Conservation (phyloP, 2,888 invertebrate genomes). For the Acrobasis repandana region DNA sequence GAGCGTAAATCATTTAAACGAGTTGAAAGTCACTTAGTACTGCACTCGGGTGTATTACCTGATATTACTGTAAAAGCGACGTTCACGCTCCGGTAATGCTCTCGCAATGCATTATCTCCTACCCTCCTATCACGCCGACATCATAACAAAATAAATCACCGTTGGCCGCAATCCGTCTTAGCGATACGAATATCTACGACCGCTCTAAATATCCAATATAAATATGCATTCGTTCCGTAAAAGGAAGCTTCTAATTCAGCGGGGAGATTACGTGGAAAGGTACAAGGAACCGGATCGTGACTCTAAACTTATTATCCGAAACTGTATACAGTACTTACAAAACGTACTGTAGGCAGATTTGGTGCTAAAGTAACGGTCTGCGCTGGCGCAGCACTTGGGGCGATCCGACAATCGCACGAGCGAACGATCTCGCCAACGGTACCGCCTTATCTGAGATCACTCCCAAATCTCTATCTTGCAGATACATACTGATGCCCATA, state of each 20-base stretch:
- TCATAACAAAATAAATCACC: slow-evolving; percentile 47
- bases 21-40: slow-evolving; percentile 4
- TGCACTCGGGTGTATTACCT: slow-evolving; percentile 8
- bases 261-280: slow-evolving; percentile 69
- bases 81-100: slow-evolving; percentile 27
- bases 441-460: slow-evolving; percentile 66
- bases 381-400: slow-evolving; percentile 46
- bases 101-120: slow-evolving; percentile 29
- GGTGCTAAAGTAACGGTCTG: slow-evolving; percentile 73
- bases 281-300: slow-evolving; percentile 71
- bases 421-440: slow-evolving; percentile 70
- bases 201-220: slow-evolving; percentile 48
- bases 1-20: slow-evolving; percentile 11
- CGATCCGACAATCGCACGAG: slow-evolving; percentile 58
- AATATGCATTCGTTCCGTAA: slow-evolving; percentile 63
- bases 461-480: slow-evolving; percentile 51
- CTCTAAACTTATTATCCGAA: slow-evolving; percentile 76
- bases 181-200: slow-evolving; percentile 38
- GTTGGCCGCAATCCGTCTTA: slow-evolving; percentile 48
- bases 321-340: slow-evolving; percentile 60
- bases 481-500: slow-evolving; percentile 25
- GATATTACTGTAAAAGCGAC: slow-evolving; percentile 21
- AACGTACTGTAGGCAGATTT: slow-evolving; percentile 78
- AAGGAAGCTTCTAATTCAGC: slow-evolving; percentile 71
- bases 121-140: slow-evolving; percentile 35